Evolutionary conservation across 2,797 vertebrate genomes (phyloP), one percentile per base, ranked within the genome.

Genomic region (Cyprinodon diabolis): DNA sequence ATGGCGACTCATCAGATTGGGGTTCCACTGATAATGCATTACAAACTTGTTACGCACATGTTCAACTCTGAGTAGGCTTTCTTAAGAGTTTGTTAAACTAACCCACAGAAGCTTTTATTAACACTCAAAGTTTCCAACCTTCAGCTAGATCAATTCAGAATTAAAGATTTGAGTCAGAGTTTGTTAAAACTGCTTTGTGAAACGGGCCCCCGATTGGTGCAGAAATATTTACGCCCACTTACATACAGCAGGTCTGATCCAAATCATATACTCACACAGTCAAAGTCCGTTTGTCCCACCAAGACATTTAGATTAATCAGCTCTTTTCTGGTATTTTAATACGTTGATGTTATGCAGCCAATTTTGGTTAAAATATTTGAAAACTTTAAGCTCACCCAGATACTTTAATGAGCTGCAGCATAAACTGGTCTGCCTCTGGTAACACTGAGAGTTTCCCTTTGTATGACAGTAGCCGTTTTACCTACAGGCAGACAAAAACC

Each of bases 341-440:
- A 21, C 13, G 35, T 7, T 43, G 14, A 55, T 6, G 43, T 15
- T 7, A 5, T 48, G 1, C 63, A 68, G 7, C 21, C 60, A 19
- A 15, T 58, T 37, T 2, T 13, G 58, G 49, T 15, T 0, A 57
- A 56, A 71, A 30, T n/a, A 51, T 47, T 35, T 68, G 3, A 48
- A 72, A 63, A 40, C 19, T 23, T 6, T 4, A 25, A 19, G 76
- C 94, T 90, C 68, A 96, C 96, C 94, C 87, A 9, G 93, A 89
- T 72, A 96, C 84, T 78, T 93, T 92, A 25, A 95, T 88, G 55
- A 97, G 89, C 84, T 93, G 92, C 77, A 95, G 92, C 88, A 96
- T 93, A 78, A 96, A 97, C 52, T 84, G 89, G 37, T 97, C 96
- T 0, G 95, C 93, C 68, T 96, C 96, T 0, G 94, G 86, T 65